These are phyloP conservation scores for Gobius niger DNA, from an alignment of 2,113 vertebrate genomes.

Conservation along the genomic window DNA sequence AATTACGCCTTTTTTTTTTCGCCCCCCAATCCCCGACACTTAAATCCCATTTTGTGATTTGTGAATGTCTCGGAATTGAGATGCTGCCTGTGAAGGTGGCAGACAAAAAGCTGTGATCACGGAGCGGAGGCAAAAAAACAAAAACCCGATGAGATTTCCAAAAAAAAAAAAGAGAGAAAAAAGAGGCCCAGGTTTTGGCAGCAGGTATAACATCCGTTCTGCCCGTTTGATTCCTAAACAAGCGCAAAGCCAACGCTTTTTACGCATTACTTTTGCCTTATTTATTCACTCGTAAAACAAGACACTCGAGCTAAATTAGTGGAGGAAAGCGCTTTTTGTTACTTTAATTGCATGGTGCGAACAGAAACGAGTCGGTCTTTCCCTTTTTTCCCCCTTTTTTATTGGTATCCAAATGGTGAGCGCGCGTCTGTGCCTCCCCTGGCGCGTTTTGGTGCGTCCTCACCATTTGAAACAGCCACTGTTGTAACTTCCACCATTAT, in stretches of 20 bases:
- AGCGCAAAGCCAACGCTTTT: neutral
- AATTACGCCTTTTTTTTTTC: neutral
- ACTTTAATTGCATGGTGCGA: conserved; percentile 67
- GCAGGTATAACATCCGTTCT: neutral
- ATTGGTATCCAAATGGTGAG: conserved; percentile 80
- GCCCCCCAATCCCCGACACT: neutral
- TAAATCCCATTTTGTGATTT: conserved; percentile 1
- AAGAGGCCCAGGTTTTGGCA: conserved; percentile 1
- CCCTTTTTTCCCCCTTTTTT: conserved; percentile 61
- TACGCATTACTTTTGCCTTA: conserved; percentile 43
- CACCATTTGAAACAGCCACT: too few relatives aligned
- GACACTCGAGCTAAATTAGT: conserved; percentile 64
- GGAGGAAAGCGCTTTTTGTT: conserved; percentile 55
- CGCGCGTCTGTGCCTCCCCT: conserved; percentile 42
- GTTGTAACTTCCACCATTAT: too few relatives aligned
- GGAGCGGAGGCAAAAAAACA: conserved; percentile 8
- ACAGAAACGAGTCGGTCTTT: conserved; percentile 75
- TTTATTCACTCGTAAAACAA: conserved; percentile 35
- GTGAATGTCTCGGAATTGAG: conserved; percentile 3
- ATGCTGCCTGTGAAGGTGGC: conserved; percentile 10
- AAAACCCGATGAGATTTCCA: neutral
- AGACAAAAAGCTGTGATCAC: conserved; percentile 17
- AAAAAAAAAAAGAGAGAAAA: too few relatives aligned
- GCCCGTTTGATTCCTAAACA: conserved; percentile 10
- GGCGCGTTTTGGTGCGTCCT: too few relatives aligned